These are phyloP conservation scores for Pseudorasbora parva DNA, from an alignment of 2,113 vertebrate species.

Conservation along the genomic window DNA sequence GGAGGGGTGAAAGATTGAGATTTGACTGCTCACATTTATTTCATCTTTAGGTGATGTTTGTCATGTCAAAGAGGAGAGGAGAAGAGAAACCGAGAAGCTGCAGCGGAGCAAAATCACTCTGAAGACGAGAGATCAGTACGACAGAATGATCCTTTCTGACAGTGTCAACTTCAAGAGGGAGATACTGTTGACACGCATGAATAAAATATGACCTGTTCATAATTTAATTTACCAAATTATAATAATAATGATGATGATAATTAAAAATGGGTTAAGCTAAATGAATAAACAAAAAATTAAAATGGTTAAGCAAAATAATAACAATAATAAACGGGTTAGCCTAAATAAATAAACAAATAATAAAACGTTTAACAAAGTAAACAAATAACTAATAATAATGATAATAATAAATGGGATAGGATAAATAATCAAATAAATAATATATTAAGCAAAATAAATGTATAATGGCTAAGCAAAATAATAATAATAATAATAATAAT, in stretches of 20 bases:
- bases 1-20: neutral
- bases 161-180: no score
- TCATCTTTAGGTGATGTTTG: constrained; percentile 11
- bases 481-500: no score
- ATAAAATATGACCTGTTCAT: neutral
- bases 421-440: neutral
- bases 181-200: neutral
- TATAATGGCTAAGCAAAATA: neutral
- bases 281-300: no score
- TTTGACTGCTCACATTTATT: neutral
- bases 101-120: neutral
- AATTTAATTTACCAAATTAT: neutral
- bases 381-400: neutral
- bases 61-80: neutral
- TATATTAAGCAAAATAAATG: neutral
- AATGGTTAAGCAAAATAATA: no score
- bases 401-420: neutral
- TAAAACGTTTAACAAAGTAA: neutral
- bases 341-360: neutral
- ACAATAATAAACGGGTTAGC: neutral
- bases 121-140: neutral
- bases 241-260: neutral
- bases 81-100: neutral
- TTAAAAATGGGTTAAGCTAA: neutral
- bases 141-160: neutral